phyloP scores from a whole-genome alignment of 2,888 invertebrate species.

The Tuta absoluta region DNA sequence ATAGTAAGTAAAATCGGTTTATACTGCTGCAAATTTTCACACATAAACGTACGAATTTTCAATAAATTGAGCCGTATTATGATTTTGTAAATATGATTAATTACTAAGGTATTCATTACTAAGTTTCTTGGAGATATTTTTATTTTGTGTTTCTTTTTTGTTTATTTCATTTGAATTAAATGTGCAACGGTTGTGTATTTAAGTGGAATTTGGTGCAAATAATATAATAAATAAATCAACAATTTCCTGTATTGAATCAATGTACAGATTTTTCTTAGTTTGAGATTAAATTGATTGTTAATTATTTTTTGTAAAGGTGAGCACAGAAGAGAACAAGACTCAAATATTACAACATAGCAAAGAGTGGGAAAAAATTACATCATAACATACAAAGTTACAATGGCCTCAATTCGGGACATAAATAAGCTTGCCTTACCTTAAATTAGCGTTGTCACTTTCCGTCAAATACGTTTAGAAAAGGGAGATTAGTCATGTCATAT shows the following conservation, averaged over 20 bases:
- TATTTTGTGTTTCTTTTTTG: background rate
- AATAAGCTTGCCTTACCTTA: too few species aligned
- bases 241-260: background rate
- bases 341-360: background rate
- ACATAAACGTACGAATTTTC: background rate
- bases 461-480: too few species aligned
- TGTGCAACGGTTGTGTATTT: constrained; percentile 1
- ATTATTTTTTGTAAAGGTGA: background rate
- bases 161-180: background rate
- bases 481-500: too few species aligned
- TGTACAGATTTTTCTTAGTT: constrained; percentile 2
- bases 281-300: background rate
- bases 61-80: background rate
- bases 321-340: background rate
- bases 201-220: constrained; percentile 2
- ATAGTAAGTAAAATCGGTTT: background rate
- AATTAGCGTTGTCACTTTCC: too few species aligned
- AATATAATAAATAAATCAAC: background rate
- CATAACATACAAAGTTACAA: too few species aligned
- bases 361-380: background rate
- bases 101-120: background rate
- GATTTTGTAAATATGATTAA: background rate
- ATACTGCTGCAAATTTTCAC: background rate
- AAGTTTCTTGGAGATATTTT: background rate
- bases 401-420: too few species aligned